These are phyloP conservation scores for Melipona bicolor DNA, from an alignment of 2,888 invertebrate genomes.

Conservation along the genomic window DNA sequence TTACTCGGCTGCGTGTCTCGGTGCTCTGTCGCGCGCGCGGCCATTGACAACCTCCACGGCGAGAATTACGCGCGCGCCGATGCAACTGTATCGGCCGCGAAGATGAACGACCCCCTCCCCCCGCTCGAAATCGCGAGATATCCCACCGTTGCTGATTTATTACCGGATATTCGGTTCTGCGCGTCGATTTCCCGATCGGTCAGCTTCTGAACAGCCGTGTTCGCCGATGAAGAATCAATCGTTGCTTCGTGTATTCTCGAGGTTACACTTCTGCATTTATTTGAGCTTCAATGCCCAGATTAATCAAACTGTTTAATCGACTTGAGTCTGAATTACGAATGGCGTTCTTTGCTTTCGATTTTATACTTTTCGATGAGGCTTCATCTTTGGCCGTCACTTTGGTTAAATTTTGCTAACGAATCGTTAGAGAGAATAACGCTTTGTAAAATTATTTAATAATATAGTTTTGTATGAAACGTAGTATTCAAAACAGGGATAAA, in stretches of 20 bases:
- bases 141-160: constrained; percentile 66
- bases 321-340: too few species aligned
- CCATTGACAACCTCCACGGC: constrained; percentile 69
- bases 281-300: too few species aligned
- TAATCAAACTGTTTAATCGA: too few species aligned
- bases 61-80: constrained; percentile 66
- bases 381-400: too few species aligned
- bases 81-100: constrained; percentile 67
- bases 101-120: constrained; percentile 62
- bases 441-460: too few species aligned
- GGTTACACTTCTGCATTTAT: background rate
- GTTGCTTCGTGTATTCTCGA: background rate
- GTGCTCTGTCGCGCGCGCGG: constrained; percentile 27
- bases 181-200: constrained; percentile 32
- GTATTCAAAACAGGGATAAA: too few species aligned
- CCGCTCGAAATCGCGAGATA: constrained; percentile 65
- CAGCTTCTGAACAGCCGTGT: background rate
- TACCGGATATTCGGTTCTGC: constrained; percentile 51
- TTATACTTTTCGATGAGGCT: too few species aligned
- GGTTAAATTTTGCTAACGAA: too few species aligned
- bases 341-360: too few species aligned
- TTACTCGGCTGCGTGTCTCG: background rate
- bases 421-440: too few species aligned
- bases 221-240: background rate
- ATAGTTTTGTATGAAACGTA: too few species aligned